phyloP scores from a whole-genome alignment of 92 coral and sea anemone genomes.

The Desmophyllum pertusum region DNA sequence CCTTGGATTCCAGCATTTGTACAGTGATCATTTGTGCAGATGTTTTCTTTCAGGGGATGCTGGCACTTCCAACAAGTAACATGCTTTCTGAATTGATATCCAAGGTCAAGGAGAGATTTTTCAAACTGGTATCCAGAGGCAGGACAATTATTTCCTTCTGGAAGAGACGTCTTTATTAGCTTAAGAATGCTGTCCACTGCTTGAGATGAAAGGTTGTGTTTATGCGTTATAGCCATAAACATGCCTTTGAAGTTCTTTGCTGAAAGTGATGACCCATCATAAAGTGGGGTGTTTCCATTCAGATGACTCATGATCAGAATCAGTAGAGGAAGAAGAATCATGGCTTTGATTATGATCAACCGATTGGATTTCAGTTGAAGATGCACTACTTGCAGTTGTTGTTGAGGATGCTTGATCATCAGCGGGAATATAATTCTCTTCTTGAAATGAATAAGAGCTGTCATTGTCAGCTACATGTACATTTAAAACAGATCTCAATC shows the following conservation, averaged over 20 bases:
- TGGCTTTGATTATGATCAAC: neutral
- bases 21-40: conserved; percentile 54
- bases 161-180: conserved; percentile 46
- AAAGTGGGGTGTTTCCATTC: conserved; percentile 44
- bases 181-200: conserved; percentile 63
- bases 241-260: conserved; percentile 52
- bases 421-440: no score
- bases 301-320: conserved; percentile 8
- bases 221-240: conserved; percentile 61
- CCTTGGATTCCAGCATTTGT: conserved; percentile 1
- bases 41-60: conserved; percentile 48
- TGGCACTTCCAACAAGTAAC: conserved; percentile 68
- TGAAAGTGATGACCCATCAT: conserved; percentile 57
- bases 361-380: conserved; percentile 1
- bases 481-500: neutral
- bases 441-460: no score
- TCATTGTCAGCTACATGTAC: neutral
- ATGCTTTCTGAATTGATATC: conserved; percentile 40
- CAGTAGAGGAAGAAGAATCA: neutral
- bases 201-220: conserved; percentile 68
- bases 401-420: neutral
- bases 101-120: conserved; percentile 48
- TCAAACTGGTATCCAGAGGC: conserved; percentile 63
- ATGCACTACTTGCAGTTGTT: neutral
- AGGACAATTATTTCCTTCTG: conserved; percentile 60